Evolutionary conservation across 1,140 invertebrate species (phyloP).

Genomic region (Chrysopa pallens): DNA sequence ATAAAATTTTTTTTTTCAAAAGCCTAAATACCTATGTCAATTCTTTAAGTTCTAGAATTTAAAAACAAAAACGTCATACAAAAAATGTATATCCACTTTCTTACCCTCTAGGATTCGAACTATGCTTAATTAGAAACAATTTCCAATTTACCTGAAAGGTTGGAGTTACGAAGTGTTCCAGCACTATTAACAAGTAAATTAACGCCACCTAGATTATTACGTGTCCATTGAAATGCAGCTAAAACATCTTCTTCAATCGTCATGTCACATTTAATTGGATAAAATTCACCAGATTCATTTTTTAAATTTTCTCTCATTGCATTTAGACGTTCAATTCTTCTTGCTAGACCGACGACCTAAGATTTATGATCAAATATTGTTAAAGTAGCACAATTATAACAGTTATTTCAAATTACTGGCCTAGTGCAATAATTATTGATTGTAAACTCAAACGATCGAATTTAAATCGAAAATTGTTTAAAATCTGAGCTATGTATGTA

Average conservation of each 20-base stretch:
- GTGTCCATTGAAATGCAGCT: constrained; percentile 36
- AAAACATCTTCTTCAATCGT: constrained; percentile 37
- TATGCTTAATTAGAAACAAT: too few species aligned
- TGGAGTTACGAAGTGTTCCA: background rate
- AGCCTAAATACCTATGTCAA: too few species aligned
- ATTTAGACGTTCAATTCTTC: constrained; percentile 34
- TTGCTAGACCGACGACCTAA: constrained; percentile 43
- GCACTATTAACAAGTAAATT: constrained; percentile 50
- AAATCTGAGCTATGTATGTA: too few species aligned
- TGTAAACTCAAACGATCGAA: too few species aligned
- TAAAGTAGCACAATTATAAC: too few species aligned
- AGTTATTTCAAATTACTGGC: too few species aligned
- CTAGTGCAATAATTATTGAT: too few species aligned
- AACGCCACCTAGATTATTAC: constrained; percentile 33
- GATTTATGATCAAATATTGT: too few species aligned
- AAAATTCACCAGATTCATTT: constrained; percentile 14
- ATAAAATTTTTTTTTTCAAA: too few species aligned
- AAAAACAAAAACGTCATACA: background rate
- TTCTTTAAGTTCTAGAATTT: background rate
- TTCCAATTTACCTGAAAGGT: background rate
- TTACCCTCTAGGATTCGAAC: too few species aligned
- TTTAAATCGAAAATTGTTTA: too few species aligned
- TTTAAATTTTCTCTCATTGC: constrained; percentile 11
- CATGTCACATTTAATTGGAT: constrained; percentile 34
- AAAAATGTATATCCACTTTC: background rate